Percentiles rank a stretch among this genome's conserved stretches.
These are phyloP conservation scores for Varanus komodoensis DNA, from an alignment of 2,113 vertebrate species.

Conservation along the genomic window DNA sequence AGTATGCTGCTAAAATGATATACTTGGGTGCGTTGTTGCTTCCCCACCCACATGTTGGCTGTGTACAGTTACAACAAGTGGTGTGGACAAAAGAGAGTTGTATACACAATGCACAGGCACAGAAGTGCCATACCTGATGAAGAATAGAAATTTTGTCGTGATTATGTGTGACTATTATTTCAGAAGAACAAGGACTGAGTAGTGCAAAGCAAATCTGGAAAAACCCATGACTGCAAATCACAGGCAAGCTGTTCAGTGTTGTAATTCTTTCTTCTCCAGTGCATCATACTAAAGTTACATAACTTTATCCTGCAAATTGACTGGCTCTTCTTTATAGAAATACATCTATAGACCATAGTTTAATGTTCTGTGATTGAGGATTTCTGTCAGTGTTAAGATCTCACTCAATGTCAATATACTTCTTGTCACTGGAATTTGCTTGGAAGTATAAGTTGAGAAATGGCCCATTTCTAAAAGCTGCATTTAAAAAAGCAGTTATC, in stretches of 20 bases:
- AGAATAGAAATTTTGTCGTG: not conserved
- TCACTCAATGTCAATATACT: not conserved
- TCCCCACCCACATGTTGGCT: no score
- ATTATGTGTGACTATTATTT: not conserved
- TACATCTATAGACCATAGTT: not conserved
- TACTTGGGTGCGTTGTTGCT: no score
- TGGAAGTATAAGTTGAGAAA: not conserved
- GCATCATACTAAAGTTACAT: not conserved
- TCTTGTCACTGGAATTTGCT: not conserved
- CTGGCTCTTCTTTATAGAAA: not conserved
- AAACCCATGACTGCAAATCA: not conserved
- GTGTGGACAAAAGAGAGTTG: not conserved
- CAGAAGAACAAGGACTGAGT: not conserved
- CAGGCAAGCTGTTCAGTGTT: not conserved
- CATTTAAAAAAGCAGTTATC: slow-evolving; percentile 29
- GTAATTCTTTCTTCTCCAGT: not conserved
- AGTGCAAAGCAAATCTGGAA: not conserved
- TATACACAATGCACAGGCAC: not conserved
- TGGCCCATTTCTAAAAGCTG: not conserved
- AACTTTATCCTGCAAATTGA: not conserved
- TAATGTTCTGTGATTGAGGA: not conserved
- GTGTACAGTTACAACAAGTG: not conserved
- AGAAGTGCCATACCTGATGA: not conserved
- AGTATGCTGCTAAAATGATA: no score
- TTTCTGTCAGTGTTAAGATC: not conserved